Percentiles rank a stretch among this genome's conserved stretches.
These are phyloP conservation scores for Dasyurus viverrinus DNA, from an alignment of 2,113 vertebrate species.

Conservation along the genomic window DNA sequence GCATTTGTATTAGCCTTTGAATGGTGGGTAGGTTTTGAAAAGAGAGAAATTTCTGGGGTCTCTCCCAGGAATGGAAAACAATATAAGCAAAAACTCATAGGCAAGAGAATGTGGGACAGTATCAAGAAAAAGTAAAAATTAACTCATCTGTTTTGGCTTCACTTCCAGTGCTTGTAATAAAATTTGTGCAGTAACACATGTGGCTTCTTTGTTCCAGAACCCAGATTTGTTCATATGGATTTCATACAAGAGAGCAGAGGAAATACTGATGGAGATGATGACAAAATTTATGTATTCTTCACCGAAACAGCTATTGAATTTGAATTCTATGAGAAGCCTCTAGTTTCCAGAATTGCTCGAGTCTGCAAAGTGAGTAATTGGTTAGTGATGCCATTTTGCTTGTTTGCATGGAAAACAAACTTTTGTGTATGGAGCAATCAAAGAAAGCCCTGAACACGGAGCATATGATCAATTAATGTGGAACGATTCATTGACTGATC, in stretches of 20 bases:
- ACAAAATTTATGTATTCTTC: constrained; percentile 90
- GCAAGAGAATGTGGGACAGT: neutral
- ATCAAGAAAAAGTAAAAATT: neutral
- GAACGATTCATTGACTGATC: neutral
- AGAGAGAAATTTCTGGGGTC: neutral
- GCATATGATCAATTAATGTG: neutral
- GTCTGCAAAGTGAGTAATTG: constrained; percentile 86
- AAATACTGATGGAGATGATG: constrained; percentile 82
- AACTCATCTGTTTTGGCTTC: neutral
- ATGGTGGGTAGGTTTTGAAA: neutral
- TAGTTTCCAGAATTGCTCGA: constrained; percentile 87
- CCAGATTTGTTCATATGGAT: constrained; percentile 88
- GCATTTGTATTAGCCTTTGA: neutral
- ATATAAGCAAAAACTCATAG: too few relatives aligned
- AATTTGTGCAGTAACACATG: neutral
- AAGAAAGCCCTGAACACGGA: neutral
- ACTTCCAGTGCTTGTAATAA: neutral
- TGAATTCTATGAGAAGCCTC: constrained; percentile 86
- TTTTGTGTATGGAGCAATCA: neutral
- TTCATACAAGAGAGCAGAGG: constrained; percentile 82
- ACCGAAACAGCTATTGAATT: constrained; percentile 89
- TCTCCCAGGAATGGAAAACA: neutral
- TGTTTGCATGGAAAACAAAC: neutral
- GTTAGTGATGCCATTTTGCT: neutral
- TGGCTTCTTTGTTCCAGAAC: constrained; percentile 81